Evolutionary conservation across 2,113 vertebrate species (phyloP).

Genomic region (Hiodon alosoides): DNA sequence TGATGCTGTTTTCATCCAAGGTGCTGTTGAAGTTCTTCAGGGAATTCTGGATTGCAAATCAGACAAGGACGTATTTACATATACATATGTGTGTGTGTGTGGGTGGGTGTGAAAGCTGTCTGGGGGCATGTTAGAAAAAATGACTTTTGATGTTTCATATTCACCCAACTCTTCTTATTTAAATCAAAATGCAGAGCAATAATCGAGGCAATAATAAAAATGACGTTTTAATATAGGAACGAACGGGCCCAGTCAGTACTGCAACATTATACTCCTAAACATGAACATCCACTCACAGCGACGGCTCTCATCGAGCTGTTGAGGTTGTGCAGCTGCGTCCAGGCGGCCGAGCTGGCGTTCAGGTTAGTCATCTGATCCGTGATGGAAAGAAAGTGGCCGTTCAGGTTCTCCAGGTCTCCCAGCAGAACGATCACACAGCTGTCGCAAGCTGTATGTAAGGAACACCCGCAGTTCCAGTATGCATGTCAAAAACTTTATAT

Average conservation of each 20-base stretch:
- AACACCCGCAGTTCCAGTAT: no score
- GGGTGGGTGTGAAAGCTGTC: not conserved
- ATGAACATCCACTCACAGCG: conserved; percentile 53
- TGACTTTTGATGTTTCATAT: not conserved
- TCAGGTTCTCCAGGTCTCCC: conserved; percentile 73
- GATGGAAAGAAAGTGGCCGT: conserved; percentile 54
- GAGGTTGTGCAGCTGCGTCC: conserved; percentile 69
- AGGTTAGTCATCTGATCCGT: conserved; percentile 61
- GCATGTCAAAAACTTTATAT: no score
- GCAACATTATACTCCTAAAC: not conserved
- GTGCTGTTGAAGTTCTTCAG: conserved; percentile 63
- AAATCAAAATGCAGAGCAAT: not conserved
- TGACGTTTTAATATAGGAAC: no score
- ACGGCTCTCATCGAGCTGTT: conserved; percentile 60
- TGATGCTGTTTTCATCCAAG: conserved; percentile 46
- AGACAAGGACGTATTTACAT: not conserved
- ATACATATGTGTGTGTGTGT: not conserved
- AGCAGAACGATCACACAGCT: conserved; percentile 83
- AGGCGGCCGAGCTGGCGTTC: conserved; percentile 75
- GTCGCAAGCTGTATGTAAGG: conserved; percentile 74
- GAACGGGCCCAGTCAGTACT: no score
- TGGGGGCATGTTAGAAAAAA: no score
- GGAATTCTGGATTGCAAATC: conserved; percentile 46
- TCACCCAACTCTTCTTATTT: not conserved
- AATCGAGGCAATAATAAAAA: not conserved